A percentile compares a stretch with the other conserved stretches of the same genome.
Conservation (phyloP, 2,888 invertebrate species). For the Heliothis peltigera region DNA sequence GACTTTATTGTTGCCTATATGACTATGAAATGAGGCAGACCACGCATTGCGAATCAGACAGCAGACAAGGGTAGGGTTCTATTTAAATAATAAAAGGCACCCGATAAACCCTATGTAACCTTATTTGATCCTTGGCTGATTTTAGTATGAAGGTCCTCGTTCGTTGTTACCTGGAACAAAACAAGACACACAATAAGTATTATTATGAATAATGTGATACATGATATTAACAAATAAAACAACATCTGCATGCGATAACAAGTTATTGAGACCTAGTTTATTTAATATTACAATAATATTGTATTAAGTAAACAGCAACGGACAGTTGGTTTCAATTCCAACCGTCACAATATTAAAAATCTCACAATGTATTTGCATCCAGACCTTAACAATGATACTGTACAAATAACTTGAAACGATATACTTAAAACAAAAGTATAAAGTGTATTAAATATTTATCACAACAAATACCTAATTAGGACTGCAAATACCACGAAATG, state of each 20-base stretch:
- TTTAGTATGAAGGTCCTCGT: not conserved
- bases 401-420: slow-evolving; percentile 1
- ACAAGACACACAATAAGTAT: slow-evolving; percentile 45
- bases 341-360: slow-evolving; percentile 20
- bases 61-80: not conserved
- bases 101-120: slow-evolving; percentile 17
- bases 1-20: slow-evolving; percentile 27
- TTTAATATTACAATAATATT: slow-evolving; percentile 37
- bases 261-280: slow-evolving; percentile 17
- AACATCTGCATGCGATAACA: slow-evolving; percentile 38
- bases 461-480: slow-evolving; percentile 5
- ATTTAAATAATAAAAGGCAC: slow-evolving; percentile 32
- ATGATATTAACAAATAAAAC: slow-evolving; percentile 28
- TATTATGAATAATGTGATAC: slow-evolving; percentile 3
- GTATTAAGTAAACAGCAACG: slow-evolving; percentile 41
- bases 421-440: not conserved
- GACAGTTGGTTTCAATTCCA: slow-evolving; percentile 37
- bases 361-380: not conserved
- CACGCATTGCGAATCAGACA: slow-evolving; percentile 15
- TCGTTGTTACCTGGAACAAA: slow-evolving; percentile 67
- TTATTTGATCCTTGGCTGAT: slow-evolving; percentile 17
- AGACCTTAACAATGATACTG: not conserved
- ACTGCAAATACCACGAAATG: slow-evolving; percentile 18
- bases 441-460: not conserved
- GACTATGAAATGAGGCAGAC: slow-evolving; percentile 5